Evolutionary conservation across 2,888 invertebrate species (phyloP), one percentile per base, ranked within the genome.

Genomic region (Mystacides longicornis): DNA sequence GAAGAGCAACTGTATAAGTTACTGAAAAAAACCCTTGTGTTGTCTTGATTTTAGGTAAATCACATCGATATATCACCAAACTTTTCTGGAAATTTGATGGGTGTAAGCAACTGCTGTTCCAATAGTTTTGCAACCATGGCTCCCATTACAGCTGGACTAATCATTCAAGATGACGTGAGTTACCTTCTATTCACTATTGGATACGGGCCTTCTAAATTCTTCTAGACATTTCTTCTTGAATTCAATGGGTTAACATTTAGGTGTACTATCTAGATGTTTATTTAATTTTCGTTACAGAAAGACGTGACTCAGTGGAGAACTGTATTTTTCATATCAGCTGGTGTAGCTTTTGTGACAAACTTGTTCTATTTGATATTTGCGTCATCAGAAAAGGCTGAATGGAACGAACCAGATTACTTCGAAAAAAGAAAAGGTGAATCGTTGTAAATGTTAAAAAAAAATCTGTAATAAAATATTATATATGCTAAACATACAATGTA

Each of bases 11-110:
- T n/a, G n/a, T n/a, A n/a, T n/a, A n/a, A n/a, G n/a, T n/a, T n/a
- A n/a, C n/a, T n/a, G n/a, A n/a, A n/a, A n/a, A n/a, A n/a, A n/a
- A n/a, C n/a, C n/a, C n/a, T n/a, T n/a, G 5, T 27, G 11, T 7
- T 7, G 11, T 27, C 11, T 11, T 43, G 2, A n/a, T 54, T 63
- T 2, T 74, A 83, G 76, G 81, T 83, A 1, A 90, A 89, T 68
- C 89, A 89, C 64, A 86, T 92, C 49, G 92, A 92, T 66, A 78
- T 92, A 51, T 83, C 90, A 0, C 89, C 89, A 0, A 89, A 87
- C 66, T 89, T 83, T 65, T 86, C 90, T 0, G 91, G 91, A 0
- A 83, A 86, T 0, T 71, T 91, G 63, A 89, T 92, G 85, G 89
- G 91, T 20, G 78, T 91, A 54, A 87, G 88, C 16, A 91, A 91